phyloP scores from a whole-genome alignment of 2,113 vertebrate species.

The Poeciliopsis prolifica region DNA sequence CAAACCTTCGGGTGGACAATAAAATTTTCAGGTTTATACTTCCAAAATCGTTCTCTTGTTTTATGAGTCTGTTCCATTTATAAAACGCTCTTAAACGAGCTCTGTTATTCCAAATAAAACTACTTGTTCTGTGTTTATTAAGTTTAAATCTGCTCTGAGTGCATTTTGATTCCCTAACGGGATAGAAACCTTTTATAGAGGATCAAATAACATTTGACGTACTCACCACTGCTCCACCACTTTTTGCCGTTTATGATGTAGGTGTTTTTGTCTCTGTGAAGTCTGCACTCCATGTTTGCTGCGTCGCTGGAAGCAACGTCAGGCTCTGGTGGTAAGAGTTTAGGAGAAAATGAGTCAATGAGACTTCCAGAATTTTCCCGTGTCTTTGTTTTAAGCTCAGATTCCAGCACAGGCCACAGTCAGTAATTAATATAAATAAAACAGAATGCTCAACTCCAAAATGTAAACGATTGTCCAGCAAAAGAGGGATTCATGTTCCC shows the following conservation, averaged over 20 bases:
- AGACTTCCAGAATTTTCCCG: background rate
- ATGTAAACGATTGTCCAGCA: background rate
- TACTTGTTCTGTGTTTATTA: background rate
- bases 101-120: background rate
- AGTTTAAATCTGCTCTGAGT: background rate
- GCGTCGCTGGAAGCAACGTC: conserved; percentile 94
- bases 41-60: conserved; percentile 3
- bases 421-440: background rate
- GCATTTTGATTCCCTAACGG: background rate
- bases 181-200: background rate
- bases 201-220: background rate
- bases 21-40: conserved; percentile 8
- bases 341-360: background rate
- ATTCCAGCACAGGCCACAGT: background rate
- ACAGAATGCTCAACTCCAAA: background rate
- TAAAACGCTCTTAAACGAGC: background rate
- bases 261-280: conserved; percentile 77
- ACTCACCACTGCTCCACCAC: conserved; percentile 96
- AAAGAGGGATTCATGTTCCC: background rate
- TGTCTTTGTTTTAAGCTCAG: background rate
- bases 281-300: conserved; percentile 89
- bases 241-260: conserved; percentile 91
- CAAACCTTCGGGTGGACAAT: background rate
- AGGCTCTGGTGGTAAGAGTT: conserved; percentile 80
- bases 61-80: background rate